Evolutionary conservation across 2,888 invertebrate species (phyloP).

Genomic region (Magallana nippona): DNA sequence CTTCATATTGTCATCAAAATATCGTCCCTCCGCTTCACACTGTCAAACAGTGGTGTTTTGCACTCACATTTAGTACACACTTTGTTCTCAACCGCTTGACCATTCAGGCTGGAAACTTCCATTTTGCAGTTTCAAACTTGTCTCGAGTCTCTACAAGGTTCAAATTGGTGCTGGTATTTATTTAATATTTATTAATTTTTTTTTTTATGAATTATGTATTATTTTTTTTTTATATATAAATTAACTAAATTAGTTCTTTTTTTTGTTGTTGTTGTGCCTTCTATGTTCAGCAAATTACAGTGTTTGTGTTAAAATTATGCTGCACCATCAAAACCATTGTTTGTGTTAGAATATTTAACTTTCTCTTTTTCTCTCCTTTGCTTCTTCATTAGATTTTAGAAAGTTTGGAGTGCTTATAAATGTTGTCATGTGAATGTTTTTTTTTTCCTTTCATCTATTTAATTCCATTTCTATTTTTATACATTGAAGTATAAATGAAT

Average conservation of each 20-base stretch:
- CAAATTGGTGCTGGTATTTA: conserved; percentile 31
- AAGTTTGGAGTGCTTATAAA: conserved; percentile 19
- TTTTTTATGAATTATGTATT: too few relatives aligned
- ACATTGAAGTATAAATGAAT: conserved; percentile 32
- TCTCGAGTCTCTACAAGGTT: conserved; percentile 19
- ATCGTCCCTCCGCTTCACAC: not conserved
- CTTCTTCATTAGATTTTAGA: conserved; percentile 7
- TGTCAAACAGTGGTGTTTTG: conserved; percentile 19
- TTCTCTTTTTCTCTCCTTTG: not conserved
- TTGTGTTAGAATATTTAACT: not conserved
- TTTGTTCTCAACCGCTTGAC: not conserved
- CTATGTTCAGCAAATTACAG: not conserved
- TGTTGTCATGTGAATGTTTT: conserved; percentile 18
- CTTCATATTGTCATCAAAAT: not conserved
- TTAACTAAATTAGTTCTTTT: not conserved
- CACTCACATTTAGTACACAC: not conserved
- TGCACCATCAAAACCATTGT: conserved; percentile 8
- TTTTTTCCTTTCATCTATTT: conserved; percentile 26
- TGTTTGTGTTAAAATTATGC: not conserved
- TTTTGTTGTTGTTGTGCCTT: not conserved
- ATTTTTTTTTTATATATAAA: not conserved
- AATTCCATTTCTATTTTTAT: conserved; percentile 47
- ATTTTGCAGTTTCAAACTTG: conserved; percentile 26
- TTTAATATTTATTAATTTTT: not conserved
- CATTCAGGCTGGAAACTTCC: conserved; percentile 13